Evolutionary conservation across 2,113 vertebrate species (phyloP).

Genomic region (Mobula birostris): DNA sequence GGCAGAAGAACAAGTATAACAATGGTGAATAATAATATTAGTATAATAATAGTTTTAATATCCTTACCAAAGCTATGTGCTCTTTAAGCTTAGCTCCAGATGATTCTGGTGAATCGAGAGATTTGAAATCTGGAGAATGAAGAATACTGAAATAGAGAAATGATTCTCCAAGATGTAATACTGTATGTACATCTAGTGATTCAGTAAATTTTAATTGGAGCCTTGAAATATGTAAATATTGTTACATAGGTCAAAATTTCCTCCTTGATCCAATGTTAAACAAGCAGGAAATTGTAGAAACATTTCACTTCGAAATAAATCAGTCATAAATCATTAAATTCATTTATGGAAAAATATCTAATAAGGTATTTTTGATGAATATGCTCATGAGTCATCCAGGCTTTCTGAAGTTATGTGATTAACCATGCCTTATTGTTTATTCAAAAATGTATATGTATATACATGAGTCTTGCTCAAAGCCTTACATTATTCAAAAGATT

Average conservation of each 20-base stretch:
- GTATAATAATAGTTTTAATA: no score
- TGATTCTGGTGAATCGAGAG: not conserved
- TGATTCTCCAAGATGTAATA: not conserved
- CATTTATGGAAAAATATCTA: not conserved
- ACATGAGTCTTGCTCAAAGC: not conserved
- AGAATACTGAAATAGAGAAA: not conserved
- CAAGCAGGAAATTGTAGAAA: not conserved
- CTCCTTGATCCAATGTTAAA: not conserved
- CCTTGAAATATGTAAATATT: not conserved
- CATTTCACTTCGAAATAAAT: not conserved
- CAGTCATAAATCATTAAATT: constrained; percentile 8
- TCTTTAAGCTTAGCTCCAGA: not conserved
- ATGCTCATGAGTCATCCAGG: not conserved
- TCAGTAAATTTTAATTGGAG: not conserved
- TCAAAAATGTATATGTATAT: not conserved
- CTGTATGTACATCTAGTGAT: not conserved
- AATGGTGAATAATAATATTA: no score
- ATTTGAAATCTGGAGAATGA: not conserved
- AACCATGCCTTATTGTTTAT: constrained; percentile 20
- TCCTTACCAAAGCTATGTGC: not conserved
- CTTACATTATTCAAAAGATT: not conserved
- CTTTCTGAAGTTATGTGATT: not conserved
- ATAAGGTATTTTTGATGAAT: not conserved
- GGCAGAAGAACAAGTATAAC: no score
- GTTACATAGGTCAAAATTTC: not conserved